Evolutionary conservation across 2,888 invertebrate species (phyloP).

Genomic region (Yponomeuta malinellus): DNA sequence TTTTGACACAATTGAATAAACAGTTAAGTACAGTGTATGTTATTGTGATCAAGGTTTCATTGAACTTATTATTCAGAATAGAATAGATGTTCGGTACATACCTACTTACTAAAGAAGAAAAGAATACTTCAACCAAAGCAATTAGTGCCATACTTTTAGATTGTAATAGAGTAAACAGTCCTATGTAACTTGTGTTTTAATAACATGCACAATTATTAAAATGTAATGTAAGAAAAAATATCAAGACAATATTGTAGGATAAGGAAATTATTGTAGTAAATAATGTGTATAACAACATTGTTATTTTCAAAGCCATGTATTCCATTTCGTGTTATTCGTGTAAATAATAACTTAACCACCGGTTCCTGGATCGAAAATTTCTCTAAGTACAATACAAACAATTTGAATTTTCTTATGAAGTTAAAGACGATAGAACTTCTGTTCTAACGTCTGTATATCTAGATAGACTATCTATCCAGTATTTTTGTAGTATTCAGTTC

Average conservation of each 20-base stretch:
- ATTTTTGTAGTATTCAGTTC: too few species aligned
- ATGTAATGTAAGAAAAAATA: background rate
- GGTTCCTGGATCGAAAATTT: too few species aligned
- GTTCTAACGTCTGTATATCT: too few species aligned
- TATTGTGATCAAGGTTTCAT: background rate
- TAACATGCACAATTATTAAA: constrained; percentile 4
- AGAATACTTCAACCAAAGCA: background rate
- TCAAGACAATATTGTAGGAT: constrained; percentile 9
- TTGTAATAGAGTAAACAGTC: background rate
- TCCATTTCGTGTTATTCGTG: background rate
- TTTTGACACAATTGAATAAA: too few species aligned
- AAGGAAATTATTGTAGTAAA: background rate
- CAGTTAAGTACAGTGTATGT: too few species aligned
- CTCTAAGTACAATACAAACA: too few species aligned
- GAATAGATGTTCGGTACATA: background rate
- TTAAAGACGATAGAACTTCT: too few species aligned
- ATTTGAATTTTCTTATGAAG: too few species aligned
- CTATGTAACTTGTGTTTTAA: background rate
- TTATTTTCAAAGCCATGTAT: background rate
- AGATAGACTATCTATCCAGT: too few species aligned
- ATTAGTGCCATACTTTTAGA: constrained; percentile 6
- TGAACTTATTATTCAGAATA: background rate
- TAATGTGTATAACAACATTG: background rate
- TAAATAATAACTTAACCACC: background rate
- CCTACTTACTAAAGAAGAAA: background rate